Evolutionary conservation across 2,888 invertebrate genomes (phyloP).

Genomic region (Prosapia bicincta): DNA sequence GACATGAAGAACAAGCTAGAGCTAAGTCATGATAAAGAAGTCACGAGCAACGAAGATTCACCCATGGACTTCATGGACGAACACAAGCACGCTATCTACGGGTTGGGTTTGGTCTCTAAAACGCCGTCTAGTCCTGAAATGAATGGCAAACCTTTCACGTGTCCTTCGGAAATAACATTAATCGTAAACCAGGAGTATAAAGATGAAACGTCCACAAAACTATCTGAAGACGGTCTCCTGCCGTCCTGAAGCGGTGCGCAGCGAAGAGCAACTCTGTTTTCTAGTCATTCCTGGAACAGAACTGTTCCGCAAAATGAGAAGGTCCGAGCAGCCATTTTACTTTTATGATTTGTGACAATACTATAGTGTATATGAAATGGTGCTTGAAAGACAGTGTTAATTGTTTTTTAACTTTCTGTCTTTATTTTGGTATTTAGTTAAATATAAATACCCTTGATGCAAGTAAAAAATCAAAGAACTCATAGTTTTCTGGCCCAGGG

Average conservation of each 20-base stretch:
- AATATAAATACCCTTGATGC: no score
- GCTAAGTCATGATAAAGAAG: not conserved
- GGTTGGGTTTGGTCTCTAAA: slow-evolving; percentile 16
- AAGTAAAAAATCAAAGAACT: no score
- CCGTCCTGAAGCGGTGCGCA: not conserved
- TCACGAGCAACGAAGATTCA: not conserved
- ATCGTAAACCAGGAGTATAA: not conserved
- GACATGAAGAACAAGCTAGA: not conserved
- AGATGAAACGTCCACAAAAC: not conserved
- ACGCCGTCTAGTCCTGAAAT: not conserved
- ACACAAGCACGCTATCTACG: slow-evolving; percentile 6
- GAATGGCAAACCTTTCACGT: not conserved
- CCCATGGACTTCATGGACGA: slow-evolving; percentile 21
- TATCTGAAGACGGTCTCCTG: not conserved
- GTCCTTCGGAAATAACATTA: not conserved
- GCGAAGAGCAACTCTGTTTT: not conserved
- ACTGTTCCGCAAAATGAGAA: no score
- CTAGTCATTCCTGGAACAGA: not conserved
- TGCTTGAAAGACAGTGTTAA: no score
- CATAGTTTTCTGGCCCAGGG: no score
- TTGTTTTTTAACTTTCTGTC: no score
- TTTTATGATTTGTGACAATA: no score
- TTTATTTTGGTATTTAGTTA: no score
- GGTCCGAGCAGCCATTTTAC: no score
- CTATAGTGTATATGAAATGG: no score